Evolutionary conservation across 1,140 invertebrate genomes (phyloP).

Genomic region (Drosophila paulistorum): DNA sequence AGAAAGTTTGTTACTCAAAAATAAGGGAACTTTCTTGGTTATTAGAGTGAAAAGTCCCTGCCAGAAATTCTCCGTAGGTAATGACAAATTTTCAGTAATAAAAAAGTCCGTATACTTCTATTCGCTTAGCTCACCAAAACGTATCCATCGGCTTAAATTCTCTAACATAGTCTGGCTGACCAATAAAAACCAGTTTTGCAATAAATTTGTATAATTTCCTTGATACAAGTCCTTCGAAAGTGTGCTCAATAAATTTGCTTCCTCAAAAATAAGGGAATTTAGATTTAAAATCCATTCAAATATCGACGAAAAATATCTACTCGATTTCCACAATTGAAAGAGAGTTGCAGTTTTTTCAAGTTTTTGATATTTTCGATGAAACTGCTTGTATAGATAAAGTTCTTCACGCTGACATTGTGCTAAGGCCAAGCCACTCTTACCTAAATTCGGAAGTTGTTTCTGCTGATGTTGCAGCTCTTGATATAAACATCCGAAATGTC

Average conservation of each 20-base stretch:
- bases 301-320: background rate
- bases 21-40: background rate
- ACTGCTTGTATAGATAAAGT: slow-evolving; percentile 20
- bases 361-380: slow-evolving; percentile 1
- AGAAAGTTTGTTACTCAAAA: slow-evolving; percentile 9
- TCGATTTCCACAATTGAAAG: slow-evolving; percentile 14
- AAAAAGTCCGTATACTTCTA: slow-evolving; percentile 19
- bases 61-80: slow-evolving; percentile 17
- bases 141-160: slow-evolving; percentile 32
- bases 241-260: slow-evolving; percentile 6
- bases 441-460: slow-evolving; percentile 7
- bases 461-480: slow-evolving; percentile 16
- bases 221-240: slow-evolving; percentile 26
- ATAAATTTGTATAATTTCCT: background rate
- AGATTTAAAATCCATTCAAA: slow-evolving; percentile 40
- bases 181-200: slow-evolving; percentile 35
- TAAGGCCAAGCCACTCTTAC: slow-evolving; percentile 12
- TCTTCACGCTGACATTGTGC: slow-evolving; percentile 14
- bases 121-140: background rate
- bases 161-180: slow-evolving; percentile 24
- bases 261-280: background rate
- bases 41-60: slow-evolving; percentile 22
- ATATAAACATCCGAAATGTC: slow-evolving; percentile 47
- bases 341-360: slow-evolving; percentile 1
- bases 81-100: background rate